These are phyloP conservation scores for Megaceryle maxima DNA, from an alignment of 2,113 vertebrate genomes.

Conservation along the genomic window DNA sequence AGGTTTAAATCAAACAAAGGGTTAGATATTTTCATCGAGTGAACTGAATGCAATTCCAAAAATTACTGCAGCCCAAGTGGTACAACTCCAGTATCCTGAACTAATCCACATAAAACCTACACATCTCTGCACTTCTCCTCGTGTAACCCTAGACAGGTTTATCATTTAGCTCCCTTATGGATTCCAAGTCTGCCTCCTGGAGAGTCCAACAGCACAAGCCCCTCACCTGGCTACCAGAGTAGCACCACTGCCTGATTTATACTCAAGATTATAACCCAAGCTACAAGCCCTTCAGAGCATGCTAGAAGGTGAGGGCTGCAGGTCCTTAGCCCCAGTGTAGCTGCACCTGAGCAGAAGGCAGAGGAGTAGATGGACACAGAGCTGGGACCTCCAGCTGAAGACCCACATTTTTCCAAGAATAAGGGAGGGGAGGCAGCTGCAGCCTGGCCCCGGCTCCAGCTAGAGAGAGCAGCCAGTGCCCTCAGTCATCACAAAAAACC, in stretches of 20 bases:
- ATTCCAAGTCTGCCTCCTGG: not conserved
- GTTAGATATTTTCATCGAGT: not conserved
- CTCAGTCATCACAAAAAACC: not conserved
- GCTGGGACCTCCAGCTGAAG: not conserved
- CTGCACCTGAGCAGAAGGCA: not conserved
- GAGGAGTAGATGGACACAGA: not conserved
- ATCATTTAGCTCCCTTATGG: too few species aligned
- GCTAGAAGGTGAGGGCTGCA: not conserved
- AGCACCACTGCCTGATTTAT: not conserved
- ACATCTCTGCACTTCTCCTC: rapidly evolving
- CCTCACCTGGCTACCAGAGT: not conserved
- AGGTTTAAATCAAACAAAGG: not conserved
- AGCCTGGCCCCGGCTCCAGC: not conserved
- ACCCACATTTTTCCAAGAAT: not conserved
- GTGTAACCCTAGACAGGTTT: not conserved
- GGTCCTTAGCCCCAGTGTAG: rapidly evolving
- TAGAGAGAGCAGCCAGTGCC: too few species aligned
- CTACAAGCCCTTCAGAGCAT: rapidly evolving
- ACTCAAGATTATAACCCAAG: not conserved
- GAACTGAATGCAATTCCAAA: not conserved
- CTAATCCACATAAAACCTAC: not conserved
- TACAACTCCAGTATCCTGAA: not conserved
- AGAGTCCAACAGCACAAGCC: not conserved
- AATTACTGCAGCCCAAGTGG: not conserved
- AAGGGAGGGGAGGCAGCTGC: rapidly evolving